Conservation (phyloP, 2,113 vertebrate genomes). For the Morone saxatilis region DNA sequence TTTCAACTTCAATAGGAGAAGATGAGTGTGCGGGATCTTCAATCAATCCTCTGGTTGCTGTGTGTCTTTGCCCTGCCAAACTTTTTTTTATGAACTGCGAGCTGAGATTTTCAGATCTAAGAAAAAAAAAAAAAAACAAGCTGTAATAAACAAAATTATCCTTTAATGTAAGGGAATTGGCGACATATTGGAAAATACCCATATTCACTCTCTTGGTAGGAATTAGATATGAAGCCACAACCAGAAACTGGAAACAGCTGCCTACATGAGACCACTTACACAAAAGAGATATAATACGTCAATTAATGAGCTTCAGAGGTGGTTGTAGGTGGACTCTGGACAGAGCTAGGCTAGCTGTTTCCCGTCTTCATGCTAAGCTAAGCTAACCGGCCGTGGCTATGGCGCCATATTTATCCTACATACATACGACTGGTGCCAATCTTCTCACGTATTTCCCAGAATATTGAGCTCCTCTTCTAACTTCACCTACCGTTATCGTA, state of each 20-base stretch:
- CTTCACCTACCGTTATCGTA: neutral
- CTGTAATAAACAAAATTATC: neutral
- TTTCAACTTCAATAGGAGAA: neutral
- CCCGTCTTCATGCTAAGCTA: neutral
- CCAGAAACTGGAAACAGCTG: neutral
- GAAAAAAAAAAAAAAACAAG: neutral
- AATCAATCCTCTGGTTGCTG: neutral
- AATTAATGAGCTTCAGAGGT: neutral
- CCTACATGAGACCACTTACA: neutral
- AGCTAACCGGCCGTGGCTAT: neutral
- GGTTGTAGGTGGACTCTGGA: neutral
- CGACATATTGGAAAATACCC: no score
- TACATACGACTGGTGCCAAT: neutral
- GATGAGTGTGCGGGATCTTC: neutral
- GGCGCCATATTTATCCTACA: neutral
- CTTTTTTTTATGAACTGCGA: neutral
- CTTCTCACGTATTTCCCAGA: neutral
- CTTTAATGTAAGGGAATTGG: neutral
- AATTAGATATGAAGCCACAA: neutral
- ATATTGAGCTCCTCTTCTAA: neutral
- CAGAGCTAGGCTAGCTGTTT: neutral
- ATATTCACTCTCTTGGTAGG: neutral
- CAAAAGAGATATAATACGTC: conserved; percentile 6
- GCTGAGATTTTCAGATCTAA: neutral
- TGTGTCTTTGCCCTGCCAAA: neutral